phyloP scores from a whole-genome alignment of 2,888 invertebrate genomes.

The Tachina grossa region DNA sequence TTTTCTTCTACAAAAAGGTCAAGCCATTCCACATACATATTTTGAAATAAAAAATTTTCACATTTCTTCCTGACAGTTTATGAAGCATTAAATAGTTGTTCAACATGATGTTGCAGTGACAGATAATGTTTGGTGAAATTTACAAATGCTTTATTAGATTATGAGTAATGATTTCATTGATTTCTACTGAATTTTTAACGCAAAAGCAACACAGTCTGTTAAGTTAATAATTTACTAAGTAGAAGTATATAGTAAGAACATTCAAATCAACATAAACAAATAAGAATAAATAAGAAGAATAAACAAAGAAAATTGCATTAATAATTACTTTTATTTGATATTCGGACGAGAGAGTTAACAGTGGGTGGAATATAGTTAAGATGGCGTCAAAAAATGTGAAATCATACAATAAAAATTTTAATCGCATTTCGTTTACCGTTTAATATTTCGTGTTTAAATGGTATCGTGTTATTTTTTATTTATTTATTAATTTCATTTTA shows the following conservation, averaged over 20 bases:
- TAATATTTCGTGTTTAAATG: conserved; percentile 49
- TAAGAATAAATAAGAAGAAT: conserved; percentile 58
- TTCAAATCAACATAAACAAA: conserved; percentile 68
- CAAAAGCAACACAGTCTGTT: conserved; percentile 37
- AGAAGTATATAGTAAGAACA: conserved; percentile 52
- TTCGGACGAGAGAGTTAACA: conserved; percentile 60
- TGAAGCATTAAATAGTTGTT: conserved; percentile 23
- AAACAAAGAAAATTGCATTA: conserved; percentile 61
- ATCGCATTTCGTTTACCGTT: conserved; percentile 59
- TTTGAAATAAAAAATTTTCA: conserved; percentile 16
- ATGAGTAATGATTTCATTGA: conserved; percentile 41
- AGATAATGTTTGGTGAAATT: conserved; percentile 43
- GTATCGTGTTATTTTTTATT: conserved; percentile 47
- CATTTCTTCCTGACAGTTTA: conserved; percentile 13
- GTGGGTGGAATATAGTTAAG: conserved; percentile 36
- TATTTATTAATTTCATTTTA: conserved; percentile 40
- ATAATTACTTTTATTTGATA: conserved; percentile 70
- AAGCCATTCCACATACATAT: neutral
- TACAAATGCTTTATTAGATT: conserved; percentile 36
- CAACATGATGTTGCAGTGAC: conserved; percentile 29
- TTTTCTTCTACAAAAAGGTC: conserved; percentile 30
- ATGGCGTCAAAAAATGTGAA: conserved; percentile 54
- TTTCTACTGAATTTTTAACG: conserved; percentile 28
- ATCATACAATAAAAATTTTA: conserved; percentile 52
- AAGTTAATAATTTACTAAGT: conserved; percentile 31